A percentile compares a stretch with the other conserved stretches of the same genome.
These are phyloP conservation scores for Eledona agricola DNA, from an alignment of 2,888 invertebrate species.

Conservation along the genomic window DNA sequence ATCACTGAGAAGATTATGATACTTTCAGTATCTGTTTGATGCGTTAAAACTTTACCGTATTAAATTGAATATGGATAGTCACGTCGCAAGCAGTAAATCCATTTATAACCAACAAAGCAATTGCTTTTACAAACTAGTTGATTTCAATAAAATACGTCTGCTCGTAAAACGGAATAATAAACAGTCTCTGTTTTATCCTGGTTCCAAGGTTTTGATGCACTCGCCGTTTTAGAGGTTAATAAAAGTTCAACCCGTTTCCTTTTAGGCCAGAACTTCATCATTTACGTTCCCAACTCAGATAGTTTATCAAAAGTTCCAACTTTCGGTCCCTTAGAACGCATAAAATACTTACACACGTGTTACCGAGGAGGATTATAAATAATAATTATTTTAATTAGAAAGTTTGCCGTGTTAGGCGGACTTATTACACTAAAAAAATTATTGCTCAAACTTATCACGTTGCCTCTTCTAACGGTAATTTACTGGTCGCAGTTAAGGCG, in stretches of 20 bases:
- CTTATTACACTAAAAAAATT: slow-evolving; percentile 17
- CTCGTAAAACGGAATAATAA: slow-evolving; percentile 25
- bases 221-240: slow-evolving; percentile 39
- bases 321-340: slow-evolving; percentile 35
- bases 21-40: too few species aligned
- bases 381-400: slow-evolving; percentile 40
- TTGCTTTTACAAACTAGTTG: slow-evolving; percentile 28
- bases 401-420: slow-evolving; percentile 31
- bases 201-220: slow-evolving; percentile 34
- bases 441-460: slow-evolving; percentile 27
- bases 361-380: slow-evolving; percentile 30
- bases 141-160: slow-evolving; percentile 30
- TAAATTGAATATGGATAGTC: slow-evolving; percentile 21
- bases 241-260: slow-evolving; percentile 36
- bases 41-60: slow-evolving; percentile 21
- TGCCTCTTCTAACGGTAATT: slow-evolving; percentile 15
- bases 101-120: slow-evolving; percentile 21
- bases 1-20: too few species aligned
- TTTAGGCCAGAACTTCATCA: slow-evolving; percentile 40
- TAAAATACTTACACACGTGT: slow-evolving; percentile 37
- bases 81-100: slow-evolving; percentile 16
- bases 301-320: slow-evolving; percentile 41
- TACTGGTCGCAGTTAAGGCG: too few species aligned
- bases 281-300: slow-evolving; percentile 38
- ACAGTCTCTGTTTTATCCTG: slow-evolving; percentile 30